A percentile compares a stretch with the other conserved stretches of the same genome.
Evolutionary conservation across 1,140 invertebrate species (phyloP).

Genomic region (Luehdorfia chinensis): DNA sequence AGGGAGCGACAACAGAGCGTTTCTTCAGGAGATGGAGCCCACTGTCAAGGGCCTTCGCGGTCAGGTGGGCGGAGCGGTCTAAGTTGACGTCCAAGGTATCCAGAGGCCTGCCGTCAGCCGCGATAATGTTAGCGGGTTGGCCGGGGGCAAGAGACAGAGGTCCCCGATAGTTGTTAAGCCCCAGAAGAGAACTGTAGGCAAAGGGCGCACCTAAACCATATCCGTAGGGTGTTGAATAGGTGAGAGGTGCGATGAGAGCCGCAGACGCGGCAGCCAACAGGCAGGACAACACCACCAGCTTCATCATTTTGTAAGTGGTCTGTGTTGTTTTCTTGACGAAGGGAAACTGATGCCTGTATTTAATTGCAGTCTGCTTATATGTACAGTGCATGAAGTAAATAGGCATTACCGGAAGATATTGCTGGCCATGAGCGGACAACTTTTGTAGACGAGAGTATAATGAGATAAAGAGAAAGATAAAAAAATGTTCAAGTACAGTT

Average conservation of each 20-base stretch:
- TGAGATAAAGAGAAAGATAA: too few relatives aligned
- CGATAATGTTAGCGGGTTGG: constrained; percentile 50
- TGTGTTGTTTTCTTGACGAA: constrained; percentile 48
- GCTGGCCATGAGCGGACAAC: constrained; percentile 50
- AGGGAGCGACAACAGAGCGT: constrained; percentile 23
- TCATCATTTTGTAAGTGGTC: constrained; percentile 69
- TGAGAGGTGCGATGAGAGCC: constrained; percentile 37
- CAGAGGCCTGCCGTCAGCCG: constrained; percentile 46
- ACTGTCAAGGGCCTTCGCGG: constrained; percentile 42
- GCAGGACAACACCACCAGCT: constrained; percentile 79
- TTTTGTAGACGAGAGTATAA: too few relatives aligned
- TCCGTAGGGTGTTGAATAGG: constrained; percentile 33
- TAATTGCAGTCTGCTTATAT: constrained; percentile 37
- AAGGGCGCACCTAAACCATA: constrained; percentile 25
- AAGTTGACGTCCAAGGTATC: constrained; percentile 66
- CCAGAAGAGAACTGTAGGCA: constrained; percentile 26
- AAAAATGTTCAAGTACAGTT: too few relatives aligned
- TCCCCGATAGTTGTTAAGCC: constrained; percentile 43
- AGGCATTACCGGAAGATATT: constrained; percentile 41
- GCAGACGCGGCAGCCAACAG: constrained; percentile 67
- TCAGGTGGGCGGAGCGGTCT: constrained; percentile 62
- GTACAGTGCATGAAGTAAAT: constrained; percentile 23
- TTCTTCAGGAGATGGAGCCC: constrained; percentile 52
- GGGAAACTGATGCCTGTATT: constrained; percentile 45
- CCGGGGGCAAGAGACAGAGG: constrained; percentile 51